Evolutionary conservation across 2,797 vertebrate genomes (phyloP).

Genomic region (Tangara arthus): DNA sequence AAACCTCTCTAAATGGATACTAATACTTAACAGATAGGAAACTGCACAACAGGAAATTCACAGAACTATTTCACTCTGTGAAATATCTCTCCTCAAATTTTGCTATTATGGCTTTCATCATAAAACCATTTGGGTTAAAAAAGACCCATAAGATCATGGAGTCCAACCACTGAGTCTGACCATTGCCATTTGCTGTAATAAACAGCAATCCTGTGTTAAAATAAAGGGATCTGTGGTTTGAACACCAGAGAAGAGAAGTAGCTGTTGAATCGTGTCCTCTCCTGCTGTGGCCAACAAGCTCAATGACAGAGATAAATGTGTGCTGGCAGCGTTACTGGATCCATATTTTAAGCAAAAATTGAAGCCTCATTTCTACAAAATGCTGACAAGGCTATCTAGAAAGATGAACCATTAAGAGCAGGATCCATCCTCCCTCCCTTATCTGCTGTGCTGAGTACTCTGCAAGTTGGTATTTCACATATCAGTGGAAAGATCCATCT

Average conservation of each 20-base stretch:
- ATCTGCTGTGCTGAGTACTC: background rate
- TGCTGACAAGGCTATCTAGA: conserved; percentile 4
- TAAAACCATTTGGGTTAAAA: background rate
- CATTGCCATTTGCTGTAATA: background rate
- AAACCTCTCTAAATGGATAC: background rate
- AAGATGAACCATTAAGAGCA: background rate
- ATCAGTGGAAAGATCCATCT: background rate
- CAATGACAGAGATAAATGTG: conserved; percentile 57
- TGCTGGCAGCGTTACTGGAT: conserved; percentile 3
- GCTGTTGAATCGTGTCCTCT: background rate
- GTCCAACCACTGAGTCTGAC: background rate
- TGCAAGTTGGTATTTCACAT: background rate
- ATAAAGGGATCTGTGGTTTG: background rate
- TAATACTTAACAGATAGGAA: background rate
- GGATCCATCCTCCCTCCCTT: background rate
- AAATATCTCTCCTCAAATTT: background rate
- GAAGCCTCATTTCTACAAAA: conserved; percentile 13
- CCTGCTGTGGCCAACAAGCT: conserved; percentile 20
- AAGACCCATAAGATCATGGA: background rate
- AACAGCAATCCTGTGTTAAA: background rate
- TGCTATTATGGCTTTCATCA: background rate
- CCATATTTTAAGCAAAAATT: conserved; percentile 67
- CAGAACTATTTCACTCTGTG: background rate
- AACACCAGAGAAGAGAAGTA: background rate
- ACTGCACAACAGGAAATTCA: background rate